Conservation (phyloP, 2,888 invertebrate species). For the Lithophane leautieri region DNA sequence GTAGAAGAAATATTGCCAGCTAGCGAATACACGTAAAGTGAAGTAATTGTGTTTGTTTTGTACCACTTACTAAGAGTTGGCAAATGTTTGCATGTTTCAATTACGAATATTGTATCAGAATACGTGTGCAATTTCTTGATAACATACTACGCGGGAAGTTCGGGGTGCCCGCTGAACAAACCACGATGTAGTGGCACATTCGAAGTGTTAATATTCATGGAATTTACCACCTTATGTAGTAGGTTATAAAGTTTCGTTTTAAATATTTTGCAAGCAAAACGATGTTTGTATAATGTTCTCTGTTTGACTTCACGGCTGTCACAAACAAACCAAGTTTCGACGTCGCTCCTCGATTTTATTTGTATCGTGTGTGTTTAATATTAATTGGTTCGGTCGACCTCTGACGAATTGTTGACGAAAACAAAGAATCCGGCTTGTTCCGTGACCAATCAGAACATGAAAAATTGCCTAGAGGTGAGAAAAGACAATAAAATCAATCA, state of each 20-base stretch:
- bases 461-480: conserved; percentile 41
- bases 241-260: background rate
- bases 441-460: conserved; percentile 44
- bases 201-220: background rate
- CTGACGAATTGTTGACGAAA: conserved; percentile 44
- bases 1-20: conserved; percentile 8
- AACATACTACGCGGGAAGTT: conserved; percentile 48
- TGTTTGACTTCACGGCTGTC: conserved; percentile 42
- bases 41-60: conserved; percentile 25
- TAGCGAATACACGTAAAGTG: conserved; percentile 2
- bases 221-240: conserved; percentile 16
- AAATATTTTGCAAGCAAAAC: background rate
- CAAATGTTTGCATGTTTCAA: conserved; percentile 25
- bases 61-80: conserved; percentile 10
- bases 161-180: conserved; percentile 23
- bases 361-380: conserved; percentile 50
- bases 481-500: conserved; percentile 36
- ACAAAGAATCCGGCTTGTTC: conserved; percentile 48
- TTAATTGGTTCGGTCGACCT: conserved; percentile 47
- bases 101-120: conserved; percentile 48
- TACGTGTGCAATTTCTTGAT: conserved; percentile 57
- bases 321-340: conserved; percentile 53
- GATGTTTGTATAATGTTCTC: conserved; percentile 34
- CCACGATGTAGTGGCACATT: conserved; percentile 9
- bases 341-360: conserved; percentile 48